Conservation (phyloP, 2,797 vertebrate species). For the Leuciscus waleckii region DNA sequence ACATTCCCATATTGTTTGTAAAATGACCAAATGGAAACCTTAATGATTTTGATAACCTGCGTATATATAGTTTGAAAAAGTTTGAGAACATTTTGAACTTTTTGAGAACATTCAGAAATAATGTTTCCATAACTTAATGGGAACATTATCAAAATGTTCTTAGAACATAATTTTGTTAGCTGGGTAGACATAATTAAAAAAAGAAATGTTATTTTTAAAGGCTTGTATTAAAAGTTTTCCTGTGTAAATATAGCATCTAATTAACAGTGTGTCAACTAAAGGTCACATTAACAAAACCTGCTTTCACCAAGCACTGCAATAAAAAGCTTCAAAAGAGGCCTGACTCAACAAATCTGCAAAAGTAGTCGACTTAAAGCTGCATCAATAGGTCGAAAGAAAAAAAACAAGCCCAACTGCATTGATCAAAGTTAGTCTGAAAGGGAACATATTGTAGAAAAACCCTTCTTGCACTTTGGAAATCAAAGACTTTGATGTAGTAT, state of each 20-base stretch:
- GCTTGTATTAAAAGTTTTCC: neutral
- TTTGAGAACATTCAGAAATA: neutral
- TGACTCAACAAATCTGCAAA: slow-evolving; percentile 32
- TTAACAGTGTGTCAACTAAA: slow-evolving; percentile 23
- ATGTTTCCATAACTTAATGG: neutral
- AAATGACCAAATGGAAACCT: neutral
- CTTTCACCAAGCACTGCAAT: neutral
- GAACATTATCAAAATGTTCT: neutral
- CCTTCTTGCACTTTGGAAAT: neutral
- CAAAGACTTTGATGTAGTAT: slow-evolving; percentile 3
- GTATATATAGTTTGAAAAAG: neutral
- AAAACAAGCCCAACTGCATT: neutral
- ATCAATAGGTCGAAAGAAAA: slow-evolving; percentile 5
- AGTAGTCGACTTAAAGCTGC: neutral
- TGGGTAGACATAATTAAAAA: neutral
- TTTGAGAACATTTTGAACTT: neutral
- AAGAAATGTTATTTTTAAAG: slow-evolving; percentile 12
- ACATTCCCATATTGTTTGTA: neutral
- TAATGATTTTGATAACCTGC: neutral
- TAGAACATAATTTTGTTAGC: neutral
- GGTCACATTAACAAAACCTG: slow-evolving; percentile 14
- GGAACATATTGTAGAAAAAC: neutral
- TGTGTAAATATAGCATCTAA: slow-evolving; percentile 12
- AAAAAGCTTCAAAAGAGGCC: slow-evolving; percentile 27
- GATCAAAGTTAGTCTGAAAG: slow-evolving; percentile 26